These are phyloP conservation scores for Drymonia ruficornis DNA, from an alignment of 2,888 invertebrate species.

Conservation along the genomic window DNA sequence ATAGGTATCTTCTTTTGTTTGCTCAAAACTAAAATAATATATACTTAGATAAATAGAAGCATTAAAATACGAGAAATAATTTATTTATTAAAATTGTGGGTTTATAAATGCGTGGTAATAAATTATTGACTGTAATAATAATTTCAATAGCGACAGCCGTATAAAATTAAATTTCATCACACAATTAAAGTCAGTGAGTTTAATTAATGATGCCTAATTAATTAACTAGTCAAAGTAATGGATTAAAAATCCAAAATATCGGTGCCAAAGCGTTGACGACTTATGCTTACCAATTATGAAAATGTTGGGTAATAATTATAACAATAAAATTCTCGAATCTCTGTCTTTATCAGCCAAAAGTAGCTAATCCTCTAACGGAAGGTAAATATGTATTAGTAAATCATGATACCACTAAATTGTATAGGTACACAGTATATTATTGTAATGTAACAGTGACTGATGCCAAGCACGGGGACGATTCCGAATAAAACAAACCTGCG, in stretches of 20 bases:
- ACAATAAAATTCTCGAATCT: no score
- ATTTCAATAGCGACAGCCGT: slow-evolving; percentile 9
- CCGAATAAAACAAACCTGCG: slow-evolving; percentile 41
- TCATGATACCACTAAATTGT: no score
- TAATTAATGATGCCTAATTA: slow-evolving; percentile 21
- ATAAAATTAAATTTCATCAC: slow-evolving; percentile 30
- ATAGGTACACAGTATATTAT: slow-evolving; percentile 9
- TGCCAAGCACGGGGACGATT: slow-evolving; percentile 36
- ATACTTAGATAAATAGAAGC: no score
- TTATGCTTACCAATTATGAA: no score
- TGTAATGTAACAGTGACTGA: slow-evolving; percentile 15
- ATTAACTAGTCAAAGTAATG: slow-evolving; percentile 20
- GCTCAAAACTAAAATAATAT: no score
- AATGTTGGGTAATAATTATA: no score
- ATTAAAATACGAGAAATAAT: no score
- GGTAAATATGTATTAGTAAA: no score
- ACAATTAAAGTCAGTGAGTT: slow-evolving; percentile 18
- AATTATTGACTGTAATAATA: slow-evolving; percentile 9
- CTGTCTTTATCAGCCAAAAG: no score
- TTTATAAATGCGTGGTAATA: slow-evolving; percentile 8
- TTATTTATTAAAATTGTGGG: no score
- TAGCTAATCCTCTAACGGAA: no score
- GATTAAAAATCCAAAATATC: slow-evolving; percentile 9
- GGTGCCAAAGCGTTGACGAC: slow-evolving; percentile 9
- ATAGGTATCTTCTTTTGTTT: no score